Evolutionary conservation across 1,140 invertebrate genomes (phyloP), one percentile per base, ranked within the genome.

Genomic region (Himalopsyche phryganea): DNA sequence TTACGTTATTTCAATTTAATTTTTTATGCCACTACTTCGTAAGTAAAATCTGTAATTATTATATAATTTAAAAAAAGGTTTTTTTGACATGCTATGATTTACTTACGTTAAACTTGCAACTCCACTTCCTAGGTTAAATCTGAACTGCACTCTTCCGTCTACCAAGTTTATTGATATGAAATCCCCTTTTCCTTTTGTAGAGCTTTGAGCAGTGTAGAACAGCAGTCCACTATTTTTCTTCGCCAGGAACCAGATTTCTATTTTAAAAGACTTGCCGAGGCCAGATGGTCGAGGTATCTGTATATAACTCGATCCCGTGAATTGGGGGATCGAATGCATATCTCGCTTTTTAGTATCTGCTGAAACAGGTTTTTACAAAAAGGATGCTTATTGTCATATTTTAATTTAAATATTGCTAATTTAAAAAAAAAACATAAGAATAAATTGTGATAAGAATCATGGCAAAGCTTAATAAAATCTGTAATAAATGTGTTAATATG

Each of bases 191-290:
- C 84, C 84, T 71, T 84, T 87, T 69, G 78, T 84, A 53, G 72
- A 78, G 66, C 84, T 74, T 72, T 94, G 91, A 28, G 90, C 90
- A 66, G 89, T 90, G 75, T 93, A 95, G 28, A 95, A 72, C 18
- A 95, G 76, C 65, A 94, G 78, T 61, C 92, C 92, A 67, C 92
- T 87, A 50, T 80, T 81, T 53, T 86, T 79, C 56, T 82, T 84
- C 17, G 89, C 83, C 66, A 91, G 79, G 75, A 96, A 91, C 89
- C 90, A 94, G 51, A 96, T 75, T 77, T 94, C 91, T 54, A 95
- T 84, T 20, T 86, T 83, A 66, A 94, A 88, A 51, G 85, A 82
- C 72, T 89, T 87, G 5, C 87, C 83, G 2, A 91, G 82, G 51
- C 87, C 86, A 65, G 90, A 85, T 9, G 90, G 79, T 45, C 84